Evolutionary conservation across 2,888 invertebrate genomes (phyloP), one percentile per base, ranked within the genome.

Genomic region (Torymus aiolomorphi): DNA sequence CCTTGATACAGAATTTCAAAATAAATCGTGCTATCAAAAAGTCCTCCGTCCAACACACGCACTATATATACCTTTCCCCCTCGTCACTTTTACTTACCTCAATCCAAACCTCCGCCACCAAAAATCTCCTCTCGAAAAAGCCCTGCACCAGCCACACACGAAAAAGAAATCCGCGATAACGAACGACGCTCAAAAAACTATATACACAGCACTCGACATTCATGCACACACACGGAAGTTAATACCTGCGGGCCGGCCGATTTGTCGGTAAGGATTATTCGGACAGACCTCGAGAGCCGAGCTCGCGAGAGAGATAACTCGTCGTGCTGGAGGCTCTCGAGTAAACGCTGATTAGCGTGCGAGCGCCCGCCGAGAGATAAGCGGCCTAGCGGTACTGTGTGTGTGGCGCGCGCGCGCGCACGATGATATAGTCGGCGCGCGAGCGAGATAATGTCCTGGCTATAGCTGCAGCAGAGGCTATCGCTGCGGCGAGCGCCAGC

Each of bases 291-390:
- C 20, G 31, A 59, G 20, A 24, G 16, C 57, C 49, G 52, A n/a
- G n/a, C n/a, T n/a, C n/a, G 18, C 31, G 16, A 16, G 42, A 18
- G 52, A 20, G 16, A 42, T 14, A 31, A 61, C 42, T 10, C 1
- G 62, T 11, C 3, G 20, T n/a, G 31, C 31, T 31, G 31, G 31
- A 31, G 31, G 31, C 69, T 61, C 49, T 61, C 83, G 72, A 57
- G 67, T 54, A 61, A 80, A 85, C 84, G 85, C 83, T 88, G 88
- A 89, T 88, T 88, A 89, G 88, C 88, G 87, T 86, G 87, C 87
- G 87, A 87, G 85, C 85, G 85, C 86, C 85, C 85, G 85, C 86
- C 85, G 86, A 86, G 86, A 87, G 89, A 88, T 89, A 89, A 89
- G 88, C 89, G 88, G 88, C 87, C 88, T 88, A 88, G 83, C 86